Evolutionary conservation across 2,797 vertebrate genomes (phyloP).

Genomic region (Etheostoma nigrum): DNA sequence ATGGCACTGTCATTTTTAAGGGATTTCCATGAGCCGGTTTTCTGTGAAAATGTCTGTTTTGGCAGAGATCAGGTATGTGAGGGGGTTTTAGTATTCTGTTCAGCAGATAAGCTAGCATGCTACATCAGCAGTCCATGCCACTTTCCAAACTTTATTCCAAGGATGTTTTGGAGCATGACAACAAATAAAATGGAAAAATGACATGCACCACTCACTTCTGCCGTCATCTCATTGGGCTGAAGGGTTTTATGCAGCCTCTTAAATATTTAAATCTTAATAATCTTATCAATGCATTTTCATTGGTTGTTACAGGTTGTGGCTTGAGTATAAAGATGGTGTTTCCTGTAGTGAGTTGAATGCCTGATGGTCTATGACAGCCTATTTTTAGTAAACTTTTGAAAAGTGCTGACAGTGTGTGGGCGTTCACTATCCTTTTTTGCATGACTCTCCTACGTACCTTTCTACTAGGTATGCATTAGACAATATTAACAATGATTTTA

Average conservation of each 20-base stretch:
- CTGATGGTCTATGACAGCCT: no score
- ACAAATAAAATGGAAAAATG: conserved; percentile 46
- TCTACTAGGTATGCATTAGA: no score
- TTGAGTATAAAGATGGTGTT: not conserved
- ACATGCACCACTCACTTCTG: conserved; percentile 31
- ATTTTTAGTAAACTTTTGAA: no score
- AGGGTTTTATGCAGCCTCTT: conserved; percentile 7
- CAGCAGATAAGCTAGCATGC: conserved; percentile 61
- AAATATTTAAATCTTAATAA: not conserved
- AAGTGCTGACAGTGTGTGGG: no score
- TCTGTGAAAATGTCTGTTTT: conserved; percentile 58
- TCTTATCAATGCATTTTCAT: no score
- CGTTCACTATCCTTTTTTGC: no score
- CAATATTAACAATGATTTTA: no score
- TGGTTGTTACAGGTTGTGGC: not conserved
- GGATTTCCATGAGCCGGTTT: conserved; percentile 66
- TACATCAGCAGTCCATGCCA: conserved; percentile 57
- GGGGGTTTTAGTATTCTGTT: conserved; percentile 58
- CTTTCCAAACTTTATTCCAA: conserved; percentile 43
- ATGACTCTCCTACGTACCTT: no score
- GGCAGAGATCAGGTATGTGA: conserved; percentile 43
- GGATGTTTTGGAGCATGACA: conserved; percentile 40
- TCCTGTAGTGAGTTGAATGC: not conserved
- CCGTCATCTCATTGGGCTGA: not conserved
- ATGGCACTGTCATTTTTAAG: conserved; percentile 57